Percentiles rank a stretch among this genome's conserved stretches.
phyloP scores from a whole-genome alignment of 2,888 invertebrate species.

The Dicroscelio sp. region DNA sequence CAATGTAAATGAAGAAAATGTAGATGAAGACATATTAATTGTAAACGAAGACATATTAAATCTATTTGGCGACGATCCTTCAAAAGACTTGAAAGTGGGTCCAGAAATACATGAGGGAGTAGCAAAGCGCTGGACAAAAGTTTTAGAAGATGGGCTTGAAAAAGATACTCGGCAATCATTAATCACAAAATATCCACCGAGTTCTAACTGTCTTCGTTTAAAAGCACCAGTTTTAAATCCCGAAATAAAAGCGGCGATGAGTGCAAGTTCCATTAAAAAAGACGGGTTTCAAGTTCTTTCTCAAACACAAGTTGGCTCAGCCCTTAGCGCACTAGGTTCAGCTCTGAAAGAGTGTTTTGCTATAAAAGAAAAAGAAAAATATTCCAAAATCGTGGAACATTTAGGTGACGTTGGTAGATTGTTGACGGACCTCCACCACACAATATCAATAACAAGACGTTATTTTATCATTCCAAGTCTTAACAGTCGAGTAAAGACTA shows the following conservation, averaged over 20 bases:
- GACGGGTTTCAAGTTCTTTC: background rate
- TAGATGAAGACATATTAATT: background rate
- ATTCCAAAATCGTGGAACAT: too few species aligned
- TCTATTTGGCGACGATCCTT: background rate
- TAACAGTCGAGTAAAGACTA: too few species aligned
- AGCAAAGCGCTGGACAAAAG: slow-evolving; percentile 1
- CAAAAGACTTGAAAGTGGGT: background rate
- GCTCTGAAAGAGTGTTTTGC: background rate
- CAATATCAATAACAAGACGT: too few species aligned
- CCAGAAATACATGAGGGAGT: background rate
- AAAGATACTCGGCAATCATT: background rate
- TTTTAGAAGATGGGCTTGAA: background rate
- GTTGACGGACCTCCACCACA: too few species aligned
- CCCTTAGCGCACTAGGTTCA: slow-evolving; percentile 1
- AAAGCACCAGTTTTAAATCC: slow-evolving; percentile 6
- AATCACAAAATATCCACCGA: background rate
- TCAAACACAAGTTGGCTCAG: background rate
- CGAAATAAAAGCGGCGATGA: slow-evolving; percentile 21
- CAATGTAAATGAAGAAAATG: too few species aligned
- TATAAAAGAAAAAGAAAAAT: background rate
- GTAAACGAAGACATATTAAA: background rate
- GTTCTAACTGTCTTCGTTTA: background rate
- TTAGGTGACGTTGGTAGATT: too few species aligned
- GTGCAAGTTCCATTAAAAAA: background rate
- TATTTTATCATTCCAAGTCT: too few species aligned